Evolutionary conservation across 2,888 invertebrate genomes (phyloP).

Genomic region (Melanostoma mellinum): DNA sequence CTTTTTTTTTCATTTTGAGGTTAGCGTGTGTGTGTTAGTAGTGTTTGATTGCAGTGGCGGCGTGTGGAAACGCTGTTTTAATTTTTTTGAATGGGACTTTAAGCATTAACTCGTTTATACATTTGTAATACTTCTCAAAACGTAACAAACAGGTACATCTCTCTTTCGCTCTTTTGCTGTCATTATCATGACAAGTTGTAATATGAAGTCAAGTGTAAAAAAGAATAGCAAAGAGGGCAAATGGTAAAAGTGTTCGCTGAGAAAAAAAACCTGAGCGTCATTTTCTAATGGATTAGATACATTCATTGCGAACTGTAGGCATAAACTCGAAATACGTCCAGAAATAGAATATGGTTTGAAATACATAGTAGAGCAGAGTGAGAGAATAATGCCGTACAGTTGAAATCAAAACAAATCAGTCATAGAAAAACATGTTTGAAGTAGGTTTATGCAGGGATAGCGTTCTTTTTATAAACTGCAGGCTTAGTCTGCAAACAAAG

Average conservation of each 20-base stretch:
- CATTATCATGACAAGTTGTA: constrained; percentile 67
- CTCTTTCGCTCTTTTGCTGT: constrained; percentile 35
- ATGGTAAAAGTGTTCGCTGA: constrained; percentile 45
- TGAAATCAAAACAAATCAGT: constrained; percentile 60
- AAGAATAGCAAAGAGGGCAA: constrained; percentile 34
- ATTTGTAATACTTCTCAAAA: constrained; percentile 46
- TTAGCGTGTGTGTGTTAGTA: constrained; percentile 37
- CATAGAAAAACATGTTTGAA: constrained; percentile 22
- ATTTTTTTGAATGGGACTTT: constrained; percentile 62
- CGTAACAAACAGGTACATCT: constrained; percentile 61
- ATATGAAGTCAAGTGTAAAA: constrained; percentile 50
- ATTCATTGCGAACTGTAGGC: constrained; percentile 59
- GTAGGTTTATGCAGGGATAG: constrained; percentile 37
- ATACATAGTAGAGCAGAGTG: constrained; percentile 17
- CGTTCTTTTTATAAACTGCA: constrained; percentile 54
- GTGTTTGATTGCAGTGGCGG: constrained; percentile 31
- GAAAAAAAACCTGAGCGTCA: constrained; percentile 52
- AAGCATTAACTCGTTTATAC: constrained; percentile 5
- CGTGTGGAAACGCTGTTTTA: constrained; percentile 39
- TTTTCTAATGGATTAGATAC: constrained; percentile 30
- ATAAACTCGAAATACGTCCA: constrained; percentile 60
- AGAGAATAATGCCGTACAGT: constrained; percentile 34
- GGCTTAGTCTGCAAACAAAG: no score
- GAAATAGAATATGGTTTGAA: constrained; percentile 67
- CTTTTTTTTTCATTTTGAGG: neutral